phyloP scores from a whole-genome alignment of 1,140 invertebrate species.

The Yoshiicerus persimilis region DNA sequence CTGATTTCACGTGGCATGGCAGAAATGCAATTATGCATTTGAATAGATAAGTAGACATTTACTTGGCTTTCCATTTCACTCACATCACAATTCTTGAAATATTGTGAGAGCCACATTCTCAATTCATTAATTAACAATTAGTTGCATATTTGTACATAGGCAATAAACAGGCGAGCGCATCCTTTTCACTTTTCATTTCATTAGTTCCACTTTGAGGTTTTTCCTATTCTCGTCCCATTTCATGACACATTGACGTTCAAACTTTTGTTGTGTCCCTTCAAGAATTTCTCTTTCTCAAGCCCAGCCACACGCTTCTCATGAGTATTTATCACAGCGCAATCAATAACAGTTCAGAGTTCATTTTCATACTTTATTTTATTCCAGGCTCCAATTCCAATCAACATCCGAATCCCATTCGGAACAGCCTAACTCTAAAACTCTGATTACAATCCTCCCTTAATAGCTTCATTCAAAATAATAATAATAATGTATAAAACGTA shows the following conservation, averaged over 20 bases:
- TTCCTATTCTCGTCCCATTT: background rate
- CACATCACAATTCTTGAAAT: background rate
- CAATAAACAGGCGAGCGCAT: background rate
- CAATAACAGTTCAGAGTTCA: background rate
- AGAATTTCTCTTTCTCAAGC: background rate
- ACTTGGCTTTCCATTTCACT: background rate
- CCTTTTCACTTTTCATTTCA: background rate
- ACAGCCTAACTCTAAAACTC: too few relatives aligned
- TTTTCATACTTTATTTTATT: background rate
- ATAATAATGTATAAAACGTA: too few relatives aligned
- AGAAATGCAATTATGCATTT: background rate
- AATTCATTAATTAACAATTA: conserved; percentile 9
- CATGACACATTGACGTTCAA: background rate
- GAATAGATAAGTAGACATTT: background rate
- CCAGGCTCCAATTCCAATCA: background rate
- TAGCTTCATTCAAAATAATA: background rate
- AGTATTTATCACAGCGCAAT: conserved; percentile 38
- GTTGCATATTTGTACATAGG: background rate
- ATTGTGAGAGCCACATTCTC: background rate
- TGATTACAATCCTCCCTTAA: background rate
- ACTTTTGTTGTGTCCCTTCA: background rate
- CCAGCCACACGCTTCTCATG: background rate
- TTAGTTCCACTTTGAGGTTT: background rate
- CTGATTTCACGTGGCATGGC: background rate
- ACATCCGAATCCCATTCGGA: background rate